phyloP scores from a whole-genome alignment of 2,797 vertebrate genomes.

The Phaenicophaeus curvirostris region DNA sequence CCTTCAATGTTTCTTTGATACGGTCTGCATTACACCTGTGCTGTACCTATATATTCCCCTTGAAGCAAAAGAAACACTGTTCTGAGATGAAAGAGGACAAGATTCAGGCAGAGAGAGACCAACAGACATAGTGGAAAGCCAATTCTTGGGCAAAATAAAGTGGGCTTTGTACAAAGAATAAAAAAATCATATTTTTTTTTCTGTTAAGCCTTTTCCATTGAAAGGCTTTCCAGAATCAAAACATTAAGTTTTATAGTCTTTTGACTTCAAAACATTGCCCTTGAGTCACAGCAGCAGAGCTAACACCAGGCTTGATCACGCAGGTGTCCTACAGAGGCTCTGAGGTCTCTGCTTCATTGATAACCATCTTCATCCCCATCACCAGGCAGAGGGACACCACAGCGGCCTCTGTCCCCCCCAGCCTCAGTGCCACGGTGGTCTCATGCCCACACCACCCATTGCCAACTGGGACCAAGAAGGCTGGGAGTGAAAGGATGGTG shows the following conservation, averaged over 20 bases:
- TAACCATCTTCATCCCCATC: neutral
- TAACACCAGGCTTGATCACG: rapidly evolving
- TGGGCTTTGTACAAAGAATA: neutral
- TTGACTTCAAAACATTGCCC: neutral
- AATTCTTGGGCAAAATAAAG: neutral
- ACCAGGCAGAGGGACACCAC: neutral
- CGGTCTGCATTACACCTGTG: neutral
- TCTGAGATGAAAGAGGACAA: neutral
- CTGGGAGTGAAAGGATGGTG: neutral
- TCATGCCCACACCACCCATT: neutral
- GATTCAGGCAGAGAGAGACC: neutral
- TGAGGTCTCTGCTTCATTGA: neutral
- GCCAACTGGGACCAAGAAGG: neutral
- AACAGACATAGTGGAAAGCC: neutral
- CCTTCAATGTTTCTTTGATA: neutral
- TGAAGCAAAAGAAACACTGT: neutral
- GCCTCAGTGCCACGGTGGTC: rapidly evolving
- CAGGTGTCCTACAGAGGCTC: rapidly evolving
- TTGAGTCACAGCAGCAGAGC: neutral
- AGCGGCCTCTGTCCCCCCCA: neutral
- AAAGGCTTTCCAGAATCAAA: neutral
- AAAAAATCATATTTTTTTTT: neutral
- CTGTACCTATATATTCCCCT: neutral
- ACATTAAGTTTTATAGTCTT: neutral
- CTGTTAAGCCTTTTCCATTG: neutral